phyloP scores from a whole-genome alignment of 2,113 vertebrate genomes.

The Pollimyrus isidori region DNA sequence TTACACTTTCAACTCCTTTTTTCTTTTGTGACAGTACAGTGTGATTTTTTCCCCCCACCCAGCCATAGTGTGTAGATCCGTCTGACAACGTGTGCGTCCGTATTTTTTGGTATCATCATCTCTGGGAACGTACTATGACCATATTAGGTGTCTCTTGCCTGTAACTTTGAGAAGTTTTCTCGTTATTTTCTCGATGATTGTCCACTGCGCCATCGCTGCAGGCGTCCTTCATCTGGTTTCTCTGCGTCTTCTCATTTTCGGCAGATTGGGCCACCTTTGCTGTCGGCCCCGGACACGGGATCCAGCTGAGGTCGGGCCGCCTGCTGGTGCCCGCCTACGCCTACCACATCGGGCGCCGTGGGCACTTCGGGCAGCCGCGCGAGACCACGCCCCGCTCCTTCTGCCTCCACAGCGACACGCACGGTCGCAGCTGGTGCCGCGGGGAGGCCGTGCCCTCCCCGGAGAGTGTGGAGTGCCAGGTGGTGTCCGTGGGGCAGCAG shows the following conservation, averaged over 20 bases:
- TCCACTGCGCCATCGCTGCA: background rate
- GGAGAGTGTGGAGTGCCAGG: constrained; percentile 82
- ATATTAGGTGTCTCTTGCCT: background rate
- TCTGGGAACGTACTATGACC: background rate
- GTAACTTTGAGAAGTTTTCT: background rate
- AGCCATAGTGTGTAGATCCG: background rate
- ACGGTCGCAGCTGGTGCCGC: constrained; percentile 70
- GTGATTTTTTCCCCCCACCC: background rate
- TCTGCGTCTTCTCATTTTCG: background rate
- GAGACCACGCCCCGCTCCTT: constrained; percentile 78
- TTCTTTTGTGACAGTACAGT: background rate
- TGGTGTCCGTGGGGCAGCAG: constrained; percentile 77
- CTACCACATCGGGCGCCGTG: constrained; percentile 78
- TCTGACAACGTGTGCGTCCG: background rate
- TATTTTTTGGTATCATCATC: background rate
- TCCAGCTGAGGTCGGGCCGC: constrained; percentile 80
- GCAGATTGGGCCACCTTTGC: constrained; percentile 92
- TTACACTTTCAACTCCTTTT: background rate
- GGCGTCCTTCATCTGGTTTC: background rate
- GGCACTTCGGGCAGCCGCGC: constrained; percentile 81
- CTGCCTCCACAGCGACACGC: constrained; percentile 84
- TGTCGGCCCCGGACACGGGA: constrained; percentile 81
- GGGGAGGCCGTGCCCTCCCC: constrained; percentile 75
- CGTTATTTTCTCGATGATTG: background rate
- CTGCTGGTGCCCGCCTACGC: constrained; percentile 84